These are phyloP conservation scores for Phymastichus coffea DNA, from an alignment of 1,140 invertebrate species.

Conservation along the genomic window DNA sequence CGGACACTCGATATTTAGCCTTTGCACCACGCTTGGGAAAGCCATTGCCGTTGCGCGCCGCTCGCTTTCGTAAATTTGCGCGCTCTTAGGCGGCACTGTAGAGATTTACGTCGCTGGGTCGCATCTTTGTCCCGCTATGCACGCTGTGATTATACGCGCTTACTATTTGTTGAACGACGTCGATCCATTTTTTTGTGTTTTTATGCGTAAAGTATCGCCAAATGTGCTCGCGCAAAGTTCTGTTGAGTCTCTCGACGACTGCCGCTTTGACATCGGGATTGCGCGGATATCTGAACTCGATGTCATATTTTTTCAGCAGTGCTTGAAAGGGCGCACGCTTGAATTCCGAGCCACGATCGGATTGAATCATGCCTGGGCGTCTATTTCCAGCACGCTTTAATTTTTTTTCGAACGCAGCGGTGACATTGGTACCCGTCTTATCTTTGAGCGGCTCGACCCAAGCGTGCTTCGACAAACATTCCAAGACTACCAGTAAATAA, in stretches of 20 bases:
- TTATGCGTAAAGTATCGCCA: slow-evolving; percentile 32
- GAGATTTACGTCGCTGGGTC: slow-evolving; percentile 8
- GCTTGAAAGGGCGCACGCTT: slow-evolving; percentile 22
- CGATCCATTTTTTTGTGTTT: slow-evolving; percentile 23
- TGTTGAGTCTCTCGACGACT: slow-evolving; percentile 31
- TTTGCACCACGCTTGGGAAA: background rate
- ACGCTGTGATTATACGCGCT: slow-evolving; percentile 26
- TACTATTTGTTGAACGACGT: slow-evolving; percentile 27
- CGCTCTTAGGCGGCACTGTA: slow-evolving; percentile 7
- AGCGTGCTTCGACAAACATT: slow-evolving; percentile 43
- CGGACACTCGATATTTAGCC: background rate
- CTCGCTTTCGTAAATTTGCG: slow-evolving; percentile 13
- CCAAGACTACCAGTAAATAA: slow-evolving; percentile 45
- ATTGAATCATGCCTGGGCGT: slow-evolving; percentile 2
- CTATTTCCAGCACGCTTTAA: background rate
- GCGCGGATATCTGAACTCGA: slow-evolving; percentile 20
- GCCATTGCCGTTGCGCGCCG: background rate
- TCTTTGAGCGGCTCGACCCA: slow-evolving; percentile 40
- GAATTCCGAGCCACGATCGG: slow-evolving; percentile 31
- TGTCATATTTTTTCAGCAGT: slow-evolving; percentile 23
- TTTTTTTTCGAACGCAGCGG: background rate
- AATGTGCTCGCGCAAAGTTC: slow-evolving; percentile 31
- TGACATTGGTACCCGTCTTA: slow-evolving; percentile 31
- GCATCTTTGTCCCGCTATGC: slow-evolving; percentile 23
- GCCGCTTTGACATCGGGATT: slow-evolving; percentile 32